These are phyloP conservation scores for Drosophila guanche DNA, from an alignment of 1,140 invertebrate species.

Conservation along the genomic window DNA sequence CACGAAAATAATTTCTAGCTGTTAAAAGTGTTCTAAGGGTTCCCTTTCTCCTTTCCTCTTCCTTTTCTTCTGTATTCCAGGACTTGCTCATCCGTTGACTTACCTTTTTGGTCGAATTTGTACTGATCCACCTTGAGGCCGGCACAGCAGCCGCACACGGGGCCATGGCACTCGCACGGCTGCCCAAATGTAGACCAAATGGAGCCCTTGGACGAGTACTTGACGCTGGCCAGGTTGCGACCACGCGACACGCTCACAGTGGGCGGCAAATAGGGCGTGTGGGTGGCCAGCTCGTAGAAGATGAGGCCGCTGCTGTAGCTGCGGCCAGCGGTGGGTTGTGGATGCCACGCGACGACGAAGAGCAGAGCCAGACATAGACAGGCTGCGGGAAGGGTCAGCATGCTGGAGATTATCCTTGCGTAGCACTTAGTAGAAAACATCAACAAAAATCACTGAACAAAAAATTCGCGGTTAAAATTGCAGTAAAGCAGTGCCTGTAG, in stretches of 20 bases:
- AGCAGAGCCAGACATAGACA: constrained; percentile 3
- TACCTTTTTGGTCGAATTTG: constrained; percentile 77
- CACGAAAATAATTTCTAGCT: too few species aligned
- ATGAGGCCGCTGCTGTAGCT: constrained; percentile 77
- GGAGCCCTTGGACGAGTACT: constrained; percentile 74
- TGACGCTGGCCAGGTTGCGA: constrained; percentile 66
- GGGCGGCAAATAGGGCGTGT: constrained; percentile 64
- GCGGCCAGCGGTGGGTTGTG: constrained; percentile 28
- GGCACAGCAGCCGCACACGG: constrained; percentile 71
- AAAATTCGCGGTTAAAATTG: constrained; percentile 11
- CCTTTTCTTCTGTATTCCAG: too few species aligned
- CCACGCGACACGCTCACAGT: constrained; percentile 77
- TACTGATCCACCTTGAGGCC: constrained; percentile 76
- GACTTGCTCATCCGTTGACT: background rate
- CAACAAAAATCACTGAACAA: constrained; percentile 27
- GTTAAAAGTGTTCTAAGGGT: too few species aligned
- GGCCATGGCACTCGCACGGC: constrained; percentile 65
- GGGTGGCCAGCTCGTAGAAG: constrained; percentile 68
- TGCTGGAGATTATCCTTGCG: constrained; percentile 14
- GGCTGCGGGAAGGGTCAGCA: constrained; percentile 16
- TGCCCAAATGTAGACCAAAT: constrained; percentile 81
- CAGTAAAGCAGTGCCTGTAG: background rate
- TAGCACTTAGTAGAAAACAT: constrained; percentile 1
- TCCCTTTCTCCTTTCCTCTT: too few species aligned
- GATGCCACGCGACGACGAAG: constrained; percentile 8